Conservation (phyloP, 2,888 invertebrate species). For the Liodrosophila aerea region DNA sequence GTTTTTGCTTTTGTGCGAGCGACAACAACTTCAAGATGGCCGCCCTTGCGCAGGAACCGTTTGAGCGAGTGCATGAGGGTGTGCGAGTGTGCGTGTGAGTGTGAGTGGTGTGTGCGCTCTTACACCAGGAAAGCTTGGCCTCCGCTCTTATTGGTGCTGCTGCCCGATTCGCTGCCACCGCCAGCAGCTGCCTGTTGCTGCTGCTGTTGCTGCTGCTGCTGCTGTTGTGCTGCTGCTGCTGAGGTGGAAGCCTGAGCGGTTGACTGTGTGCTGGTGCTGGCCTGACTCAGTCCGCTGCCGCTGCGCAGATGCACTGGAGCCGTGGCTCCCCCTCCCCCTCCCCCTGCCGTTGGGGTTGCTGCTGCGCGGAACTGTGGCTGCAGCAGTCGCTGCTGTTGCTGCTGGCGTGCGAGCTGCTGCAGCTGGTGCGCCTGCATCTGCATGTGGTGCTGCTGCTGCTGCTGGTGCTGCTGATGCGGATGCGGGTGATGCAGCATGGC, state of each 20-base stretch:
- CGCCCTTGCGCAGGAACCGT: constrained; percentile 64
- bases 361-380: constrained; percentile 72
- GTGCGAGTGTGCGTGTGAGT: constrained; percentile 11
- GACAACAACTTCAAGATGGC: constrained; percentile 70
- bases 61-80: constrained; percentile 25
- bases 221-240: constrained; percentile 72
- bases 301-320: constrained; percentile 80
- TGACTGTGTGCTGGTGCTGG: constrained; percentile 81
- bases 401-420: constrained; percentile 56
- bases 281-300: constrained; percentile 81
- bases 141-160: constrained; percentile 68
- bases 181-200: constrained; percentile 62
- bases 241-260: constrained; percentile 75
- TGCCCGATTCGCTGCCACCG: constrained; percentile 33
- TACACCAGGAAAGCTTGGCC: constrained; percentile 82
- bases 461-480: constrained; percentile 30
- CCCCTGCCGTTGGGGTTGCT: too few species aligned
- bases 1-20: constrained; percentile 44
- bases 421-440: constrained; percentile 63
- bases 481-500: constrained; percentile 68
- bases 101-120: constrained; percentile 26
- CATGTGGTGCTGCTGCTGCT: constrained; percentile 53
- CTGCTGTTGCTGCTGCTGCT: constrained; percentile 74
- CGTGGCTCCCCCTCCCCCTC: too few species aligned
- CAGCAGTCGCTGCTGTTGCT: constrained; percentile 68